Percentiles rank a stretch among this genome's conserved stretches.
Conservation (phyloP, 2,888 invertebrate genomes). For the Melinaea marsaeus region DNA sequence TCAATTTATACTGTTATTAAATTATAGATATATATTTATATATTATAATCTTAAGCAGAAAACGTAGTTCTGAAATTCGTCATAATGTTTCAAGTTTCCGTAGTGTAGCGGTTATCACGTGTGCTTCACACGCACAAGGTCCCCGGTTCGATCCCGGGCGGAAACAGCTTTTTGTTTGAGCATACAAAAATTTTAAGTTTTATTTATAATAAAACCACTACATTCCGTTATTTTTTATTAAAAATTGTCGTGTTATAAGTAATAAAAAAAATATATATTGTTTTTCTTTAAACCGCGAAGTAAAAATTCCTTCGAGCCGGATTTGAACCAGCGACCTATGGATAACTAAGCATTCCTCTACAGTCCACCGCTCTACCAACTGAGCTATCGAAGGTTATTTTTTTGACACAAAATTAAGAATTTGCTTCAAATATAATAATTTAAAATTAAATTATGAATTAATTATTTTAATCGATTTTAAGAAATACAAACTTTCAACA, state of each 20-base stretch:
- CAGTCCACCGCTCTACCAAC: conserved; percentile 71
- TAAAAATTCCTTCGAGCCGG: conserved; percentile 75
- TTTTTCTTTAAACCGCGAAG: conserved; percentile 11
- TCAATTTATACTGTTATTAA: not conserved
- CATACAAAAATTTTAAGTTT: not conserved
- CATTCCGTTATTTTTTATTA: not conserved
- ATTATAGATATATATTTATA: conserved; percentile 1
- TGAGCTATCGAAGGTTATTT: conserved; percentile 62
- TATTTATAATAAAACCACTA: not conserved
- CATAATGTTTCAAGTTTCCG: conserved; percentile 67
- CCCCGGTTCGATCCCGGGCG: conserved; percentile 85
- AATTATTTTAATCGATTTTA: too few species aligned
- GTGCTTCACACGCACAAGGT: conserved; percentile 88
- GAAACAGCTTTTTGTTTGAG: conserved; percentile 62
- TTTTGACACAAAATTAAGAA: not conserved
- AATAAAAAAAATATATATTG: not conserved
- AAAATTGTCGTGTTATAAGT: not conserved
- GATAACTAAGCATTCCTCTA: conserved; percentile 55
- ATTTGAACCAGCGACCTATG: conserved; percentile 81
- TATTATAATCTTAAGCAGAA: not conserved
- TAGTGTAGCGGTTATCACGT: conserved; percentile 89
- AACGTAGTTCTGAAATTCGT: conserved; percentile 9
- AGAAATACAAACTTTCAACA: too few species aligned
- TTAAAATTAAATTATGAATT: too few species aligned
- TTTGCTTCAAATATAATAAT: not conserved